Conservation (phyloP, 2,797 vertebrate species). For the Setipinna tenuifilis region DNA sequence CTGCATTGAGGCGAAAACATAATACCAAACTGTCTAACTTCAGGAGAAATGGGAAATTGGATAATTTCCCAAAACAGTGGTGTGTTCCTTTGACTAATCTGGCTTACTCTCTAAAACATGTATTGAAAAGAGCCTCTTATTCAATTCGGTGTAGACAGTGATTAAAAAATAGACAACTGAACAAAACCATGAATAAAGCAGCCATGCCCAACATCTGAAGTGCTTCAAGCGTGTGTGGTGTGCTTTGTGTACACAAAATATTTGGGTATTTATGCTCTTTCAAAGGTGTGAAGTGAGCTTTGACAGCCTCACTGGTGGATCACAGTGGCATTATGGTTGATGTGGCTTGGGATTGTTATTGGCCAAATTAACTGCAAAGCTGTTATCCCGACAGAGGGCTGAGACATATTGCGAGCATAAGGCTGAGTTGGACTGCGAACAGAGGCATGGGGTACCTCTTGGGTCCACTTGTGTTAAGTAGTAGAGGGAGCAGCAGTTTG, state of each 20-base stretch:
- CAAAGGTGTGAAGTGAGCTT: not conserved
- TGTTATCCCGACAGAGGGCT: not conserved
- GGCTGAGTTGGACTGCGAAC: not conserved
- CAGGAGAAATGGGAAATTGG: too few relatives aligned
- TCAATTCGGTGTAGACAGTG: too few relatives aligned
- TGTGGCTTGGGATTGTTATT: not conserved
- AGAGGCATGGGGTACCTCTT: conserved; percentile 67
- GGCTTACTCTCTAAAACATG: too few relatives aligned
- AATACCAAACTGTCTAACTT: too few relatives aligned
- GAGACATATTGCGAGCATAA: not conserved
- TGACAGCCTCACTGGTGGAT: not conserved
- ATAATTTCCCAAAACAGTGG: too few relatives aligned
- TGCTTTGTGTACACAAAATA: not conserved
- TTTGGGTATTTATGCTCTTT: not conserved
- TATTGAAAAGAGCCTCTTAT: too few relatives aligned
- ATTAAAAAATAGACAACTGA: not conserved
- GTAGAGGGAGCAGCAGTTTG: conserved; percentile 78
- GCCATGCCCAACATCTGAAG: not conserved
- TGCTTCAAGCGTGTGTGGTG: not conserved
- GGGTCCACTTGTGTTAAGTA: conserved; percentile 91
- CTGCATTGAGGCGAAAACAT: too few relatives aligned
- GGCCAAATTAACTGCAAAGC: not conserved
- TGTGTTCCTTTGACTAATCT: too few relatives aligned
- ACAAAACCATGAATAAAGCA: not conserved
- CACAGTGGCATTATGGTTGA: not conserved